Evolutionary conservation across 2,113 vertebrate species (phyloP).

Genomic region (Centrocercus urophasianus): DNA sequence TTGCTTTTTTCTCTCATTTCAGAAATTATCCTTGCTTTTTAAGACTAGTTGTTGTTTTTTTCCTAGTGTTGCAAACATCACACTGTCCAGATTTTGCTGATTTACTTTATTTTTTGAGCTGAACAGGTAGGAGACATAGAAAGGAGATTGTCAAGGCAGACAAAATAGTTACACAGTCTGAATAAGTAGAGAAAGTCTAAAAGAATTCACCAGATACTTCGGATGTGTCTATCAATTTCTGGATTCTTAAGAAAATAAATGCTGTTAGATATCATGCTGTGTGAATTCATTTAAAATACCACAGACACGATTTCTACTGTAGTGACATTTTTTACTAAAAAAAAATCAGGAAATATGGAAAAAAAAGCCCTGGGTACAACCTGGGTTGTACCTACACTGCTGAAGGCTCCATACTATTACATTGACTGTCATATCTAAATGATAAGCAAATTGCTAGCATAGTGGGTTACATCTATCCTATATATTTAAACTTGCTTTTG

Average conservation of each 20-base stretch:
- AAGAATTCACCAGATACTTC: background rate
- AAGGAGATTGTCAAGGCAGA: background rate
- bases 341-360: background rate
- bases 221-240: background rate
- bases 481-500: background rate
- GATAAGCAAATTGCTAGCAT: background rate
- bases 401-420: background rate
- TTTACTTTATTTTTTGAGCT: background rate
- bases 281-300: background rate
- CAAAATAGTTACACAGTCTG: background rate
- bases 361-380: background rate
- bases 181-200: background rate
- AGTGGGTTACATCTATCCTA: background rate
- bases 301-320: background rate
- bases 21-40: background rate
- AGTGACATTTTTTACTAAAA: background rate
- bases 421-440: background rate
- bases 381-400: background rate
- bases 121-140: background rate
- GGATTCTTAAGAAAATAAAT: background rate
- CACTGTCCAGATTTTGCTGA: background rate
- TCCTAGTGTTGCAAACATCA: background rate
- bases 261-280: background rate
- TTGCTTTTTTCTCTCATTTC: background rate
- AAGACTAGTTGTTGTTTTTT: background rate